A percentile compares a stretch with the other conserved stretches of the same genome.
Evolutionary conservation across 1,140 invertebrate genomes (phyloP).

Genomic region (Maniola jurtina): DNA sequence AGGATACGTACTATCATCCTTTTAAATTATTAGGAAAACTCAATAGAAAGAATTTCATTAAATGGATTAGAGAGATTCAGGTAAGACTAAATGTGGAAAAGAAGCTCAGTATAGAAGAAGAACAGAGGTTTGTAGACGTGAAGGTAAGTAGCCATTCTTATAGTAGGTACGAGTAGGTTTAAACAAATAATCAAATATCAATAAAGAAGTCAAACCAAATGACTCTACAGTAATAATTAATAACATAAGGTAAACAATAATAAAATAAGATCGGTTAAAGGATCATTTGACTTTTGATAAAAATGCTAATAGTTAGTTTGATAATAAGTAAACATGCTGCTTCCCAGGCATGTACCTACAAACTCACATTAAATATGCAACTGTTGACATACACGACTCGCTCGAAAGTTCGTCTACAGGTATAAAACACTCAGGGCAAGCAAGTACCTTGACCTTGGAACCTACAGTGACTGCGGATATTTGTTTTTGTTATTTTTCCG

Average conservation of each 20-base stretch:
- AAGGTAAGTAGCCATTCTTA: too few relatives aligned
- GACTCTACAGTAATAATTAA: neutral
- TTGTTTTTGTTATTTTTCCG: constrained; percentile 65
- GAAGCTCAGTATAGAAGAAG: too few relatives aligned
- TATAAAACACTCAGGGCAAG: constrained; percentile 55
- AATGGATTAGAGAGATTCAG: too few relatives aligned
- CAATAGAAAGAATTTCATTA: too few relatives aligned
- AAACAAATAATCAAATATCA: neutral
- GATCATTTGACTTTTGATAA: neutral
- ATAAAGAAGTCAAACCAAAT: neutral
- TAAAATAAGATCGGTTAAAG: neutral
- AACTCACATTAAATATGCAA: constrained; percentile 26
- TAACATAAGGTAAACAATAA: neutral
- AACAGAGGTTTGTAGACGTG: too few relatives aligned
- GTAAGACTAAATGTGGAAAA: too few relatives aligned
- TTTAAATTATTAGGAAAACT: too few relatives aligned
- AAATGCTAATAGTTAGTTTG: constrained; percentile 2
- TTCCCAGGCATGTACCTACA: neutral
- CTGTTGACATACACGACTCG: constrained; percentile 48
- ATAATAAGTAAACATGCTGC: neutral
- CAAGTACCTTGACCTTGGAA: constrained; percentile 62
- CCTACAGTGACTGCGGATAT: constrained; percentile 58
- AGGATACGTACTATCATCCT: too few relatives aligned
- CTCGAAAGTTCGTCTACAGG: constrained; percentile 62
- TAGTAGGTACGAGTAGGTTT: too few relatives aligned